Evolutionary conservation across 2,888 invertebrate species (phyloP).

Genomic region (Drosophila longiperda): DNA sequence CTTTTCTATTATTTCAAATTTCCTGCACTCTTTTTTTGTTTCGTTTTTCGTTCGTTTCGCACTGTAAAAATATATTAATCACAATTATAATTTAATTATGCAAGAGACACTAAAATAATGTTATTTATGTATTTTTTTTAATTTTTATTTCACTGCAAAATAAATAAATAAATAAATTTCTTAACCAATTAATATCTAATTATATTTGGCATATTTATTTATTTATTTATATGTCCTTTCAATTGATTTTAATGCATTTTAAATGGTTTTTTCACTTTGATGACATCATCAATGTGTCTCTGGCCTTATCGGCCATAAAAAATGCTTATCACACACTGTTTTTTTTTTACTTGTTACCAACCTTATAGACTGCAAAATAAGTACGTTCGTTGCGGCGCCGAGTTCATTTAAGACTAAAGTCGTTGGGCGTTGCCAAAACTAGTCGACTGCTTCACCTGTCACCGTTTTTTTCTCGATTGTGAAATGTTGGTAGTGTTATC

Average conservation of each 20-base stretch:
- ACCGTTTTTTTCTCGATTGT: constrained; percentile 60
- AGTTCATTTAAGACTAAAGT: constrained; percentile 78
- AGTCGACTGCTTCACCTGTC: constrained; percentile 56
- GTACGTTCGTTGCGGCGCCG: constrained; percentile 77
- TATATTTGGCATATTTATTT: constrained; percentile 3
- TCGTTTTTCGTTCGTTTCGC: constrained; percentile 52
- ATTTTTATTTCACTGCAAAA: neutral
- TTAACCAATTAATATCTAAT: neutral
- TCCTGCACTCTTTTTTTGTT: constrained; percentile 16
- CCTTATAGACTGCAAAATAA: constrained; percentile 62
- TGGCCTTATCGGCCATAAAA: constrained; percentile 60
- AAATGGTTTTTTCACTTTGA: constrained; percentile 56
- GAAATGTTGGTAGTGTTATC: constrained; percentile 67
- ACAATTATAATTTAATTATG: constrained; percentile 33
- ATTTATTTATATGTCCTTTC: constrained; percentile 15
- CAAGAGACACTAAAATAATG: constrained; percentile 21
- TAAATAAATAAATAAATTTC: too few species aligned
- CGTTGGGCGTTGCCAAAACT: constrained; percentile 67
- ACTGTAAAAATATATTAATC: constrained; percentile 56
- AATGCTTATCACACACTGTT: constrained; percentile 47
- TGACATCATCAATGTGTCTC: constrained; percentile 74
- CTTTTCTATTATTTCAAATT: constrained; percentile 9
- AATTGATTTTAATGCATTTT: constrained; percentile 14
- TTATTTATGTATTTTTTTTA: neutral
- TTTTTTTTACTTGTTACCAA: constrained; percentile 45